Evolutionary conservation across 2,797 vertebrate genomes (phyloP).

Genomic region (Tangara arthus): DNA sequence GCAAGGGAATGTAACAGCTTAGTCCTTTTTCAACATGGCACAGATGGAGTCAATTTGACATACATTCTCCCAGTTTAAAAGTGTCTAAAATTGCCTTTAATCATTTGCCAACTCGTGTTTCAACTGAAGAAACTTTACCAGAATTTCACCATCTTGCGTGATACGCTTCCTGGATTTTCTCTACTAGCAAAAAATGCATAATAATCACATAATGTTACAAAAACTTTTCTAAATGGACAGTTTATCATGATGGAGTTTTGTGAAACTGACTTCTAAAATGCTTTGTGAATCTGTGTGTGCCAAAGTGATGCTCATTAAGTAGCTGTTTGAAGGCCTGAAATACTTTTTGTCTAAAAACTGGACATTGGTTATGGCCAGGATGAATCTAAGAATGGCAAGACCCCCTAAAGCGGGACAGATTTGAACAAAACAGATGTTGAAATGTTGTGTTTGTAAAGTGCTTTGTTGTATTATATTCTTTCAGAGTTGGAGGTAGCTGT

Average conservation of each 20-base stretch:
- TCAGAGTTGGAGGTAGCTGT: not conserved
- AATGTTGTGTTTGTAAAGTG: not conserved
- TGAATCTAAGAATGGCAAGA: not conserved
- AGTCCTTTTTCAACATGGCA: not conserved
- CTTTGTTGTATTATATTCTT: not conserved
- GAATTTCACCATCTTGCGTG: not conserved
- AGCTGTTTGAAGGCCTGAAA: not conserved
- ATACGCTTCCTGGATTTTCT: not conserved
- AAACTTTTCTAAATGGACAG: not conserved
- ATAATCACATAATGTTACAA: not conserved
- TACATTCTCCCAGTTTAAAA: not conserved
- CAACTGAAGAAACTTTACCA: not conserved
- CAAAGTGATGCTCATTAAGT: not conserved
- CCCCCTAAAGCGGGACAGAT: not conserved
- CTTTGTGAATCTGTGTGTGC: accelerated
- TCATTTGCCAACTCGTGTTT: not conserved
- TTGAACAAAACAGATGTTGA: not conserved
- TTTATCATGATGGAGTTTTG: not conserved
- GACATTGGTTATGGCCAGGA: not conserved
- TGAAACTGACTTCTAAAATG: not conserved
- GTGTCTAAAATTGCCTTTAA: not conserved
- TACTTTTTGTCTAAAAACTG: not conserved
- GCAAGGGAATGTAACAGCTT: not conserved
- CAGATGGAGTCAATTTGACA: not conserved
- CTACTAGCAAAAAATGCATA: not conserved